Base-by-base conservation (phyloP, 2,797 vertebrate genomes). In the Betta splendens region DNA sequence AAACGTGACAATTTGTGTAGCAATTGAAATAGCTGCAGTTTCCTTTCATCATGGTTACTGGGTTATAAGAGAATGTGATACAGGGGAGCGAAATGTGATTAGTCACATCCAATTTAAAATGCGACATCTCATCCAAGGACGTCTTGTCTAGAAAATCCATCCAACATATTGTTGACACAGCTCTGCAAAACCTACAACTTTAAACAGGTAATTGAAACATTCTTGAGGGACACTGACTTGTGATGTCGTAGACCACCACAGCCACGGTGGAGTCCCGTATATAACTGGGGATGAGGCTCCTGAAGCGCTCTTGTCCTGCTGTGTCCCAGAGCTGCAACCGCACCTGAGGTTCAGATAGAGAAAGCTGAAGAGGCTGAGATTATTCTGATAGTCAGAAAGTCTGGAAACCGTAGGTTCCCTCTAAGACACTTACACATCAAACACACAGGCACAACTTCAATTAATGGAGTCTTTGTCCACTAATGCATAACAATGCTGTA, bases 281-380 rank as follows among this genome's bases (percentile, higher is more conserved):
- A 72, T 96, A 96, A 80, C 94, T 95, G 76, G 95, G 94, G 58
- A 96, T 96, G 85, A 96, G 93, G 85, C 94, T 95, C 75, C 94
- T 92, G 87, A 95, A 96, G 64, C 94, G 91, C 88, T 96, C 95
- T 72, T 96, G 95, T 64, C 94, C 94, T 0, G 94, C 94, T 0
- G 95, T 96, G 89, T 97, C 95, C 95, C 94, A 96, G 32, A 96
- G 93, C 90, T 96, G 95, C 91, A 96, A 89, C 80, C 95, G 92
- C 64, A 96, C 94, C 95, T 96, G 90, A 59, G 57, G 33, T 66
- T 75, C 71, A 86, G 70, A 84, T 61, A 85, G 72, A 72, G 69
- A 80, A 59, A 72, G 86, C 79, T 77, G 80, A 87, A 77, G 72
- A 80, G 55, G 79, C 75, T 80, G 76, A 79, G 80, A 83, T 81